phyloP scores from a whole-genome alignment of 2,113 vertebrate genomes.

The Pionites leucogaster region DNA sequence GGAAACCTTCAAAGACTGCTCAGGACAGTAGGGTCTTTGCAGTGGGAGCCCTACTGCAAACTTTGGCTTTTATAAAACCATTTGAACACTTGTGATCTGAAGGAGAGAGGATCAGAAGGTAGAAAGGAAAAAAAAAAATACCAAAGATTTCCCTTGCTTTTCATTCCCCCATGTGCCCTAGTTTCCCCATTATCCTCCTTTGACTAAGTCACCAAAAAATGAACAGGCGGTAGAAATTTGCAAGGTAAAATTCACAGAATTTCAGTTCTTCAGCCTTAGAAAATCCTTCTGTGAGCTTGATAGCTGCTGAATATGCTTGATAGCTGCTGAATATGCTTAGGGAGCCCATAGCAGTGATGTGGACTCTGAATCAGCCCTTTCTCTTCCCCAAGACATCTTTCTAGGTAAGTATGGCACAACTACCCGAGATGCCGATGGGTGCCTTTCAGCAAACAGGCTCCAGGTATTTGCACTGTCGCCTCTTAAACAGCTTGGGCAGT shows the following conservation, averaged over 20 bases:
- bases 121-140: not conserved
- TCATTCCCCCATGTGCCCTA: not conserved
- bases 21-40: not conserved
- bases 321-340: not conserved
- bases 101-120: not conserved
- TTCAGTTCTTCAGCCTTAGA: not conserved
- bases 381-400: not conserved
- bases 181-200: not conserved
- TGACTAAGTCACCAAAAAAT: not conserved
- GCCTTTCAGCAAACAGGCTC: not conserved
- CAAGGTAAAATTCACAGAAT: not conserved
- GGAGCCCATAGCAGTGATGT: rapidly evolving
- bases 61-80: not conserved
- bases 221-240: rapidly evolving
- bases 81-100: not conserved
- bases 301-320: not conserved
- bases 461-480: not conserved
- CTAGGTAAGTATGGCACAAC: not conserved
- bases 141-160: not conserved
- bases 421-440: rapidly evolving
- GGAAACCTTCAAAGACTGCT: not conserved
- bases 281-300: not conserved
- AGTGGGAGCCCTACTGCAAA: not conserved
- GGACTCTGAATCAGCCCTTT: not conserved
- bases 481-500: not conserved